phyloP scores from a whole-genome alignment of 2,113 vertebrate species.

The Parus major region DNA sequence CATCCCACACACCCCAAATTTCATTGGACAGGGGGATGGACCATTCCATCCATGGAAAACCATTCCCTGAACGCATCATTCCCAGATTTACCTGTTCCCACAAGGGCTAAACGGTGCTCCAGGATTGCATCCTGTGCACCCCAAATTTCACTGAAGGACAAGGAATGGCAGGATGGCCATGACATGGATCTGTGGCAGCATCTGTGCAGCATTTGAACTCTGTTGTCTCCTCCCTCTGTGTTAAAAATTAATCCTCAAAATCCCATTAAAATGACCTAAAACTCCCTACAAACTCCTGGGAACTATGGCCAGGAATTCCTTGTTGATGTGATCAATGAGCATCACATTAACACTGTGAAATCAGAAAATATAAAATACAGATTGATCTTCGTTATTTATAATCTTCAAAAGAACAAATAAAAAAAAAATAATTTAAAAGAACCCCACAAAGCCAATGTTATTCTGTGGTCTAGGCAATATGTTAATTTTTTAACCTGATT shows the following conservation, averaged over 20 bases:
- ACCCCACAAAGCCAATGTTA: background rate
- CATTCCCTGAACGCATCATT: background rate
- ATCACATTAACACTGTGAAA: background rate
- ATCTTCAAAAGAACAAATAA: background rate
- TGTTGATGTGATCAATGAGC: background rate
- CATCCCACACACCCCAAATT: background rate
- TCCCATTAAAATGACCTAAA: background rate
- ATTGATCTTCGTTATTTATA: background rate
- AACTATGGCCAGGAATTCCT: background rate
- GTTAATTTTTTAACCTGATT: background rate
- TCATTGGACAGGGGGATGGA: background rate
- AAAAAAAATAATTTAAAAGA: background rate
- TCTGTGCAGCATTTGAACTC: background rate
- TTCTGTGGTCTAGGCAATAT: too few species aligned
- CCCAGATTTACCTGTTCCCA: background rate
- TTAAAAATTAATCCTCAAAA: background rate
- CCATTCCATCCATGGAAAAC: background rate
- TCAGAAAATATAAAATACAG: background rate
- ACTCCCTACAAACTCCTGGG: background rate
- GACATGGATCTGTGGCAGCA: background rate
- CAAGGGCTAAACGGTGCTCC: background rate
- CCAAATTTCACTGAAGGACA: background rate
- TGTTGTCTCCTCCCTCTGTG: rapidly evolving
- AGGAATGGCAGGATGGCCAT: too few species aligned
- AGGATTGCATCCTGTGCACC: background rate